Conservation (phyloP, 2,888 invertebrate species). For the Coremacera marginata region DNA sequence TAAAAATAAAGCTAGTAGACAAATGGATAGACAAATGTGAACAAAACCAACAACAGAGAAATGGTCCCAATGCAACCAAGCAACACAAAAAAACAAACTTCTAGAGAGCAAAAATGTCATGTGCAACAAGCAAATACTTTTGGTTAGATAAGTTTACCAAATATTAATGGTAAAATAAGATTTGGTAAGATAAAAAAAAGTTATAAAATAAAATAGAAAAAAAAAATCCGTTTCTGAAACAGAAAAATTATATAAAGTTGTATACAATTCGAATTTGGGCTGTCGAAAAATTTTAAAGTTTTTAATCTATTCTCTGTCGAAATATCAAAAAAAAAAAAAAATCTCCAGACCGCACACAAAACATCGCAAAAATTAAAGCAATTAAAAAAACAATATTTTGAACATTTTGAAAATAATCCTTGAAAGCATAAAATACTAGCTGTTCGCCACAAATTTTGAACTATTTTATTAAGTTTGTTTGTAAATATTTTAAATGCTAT, state of each 20-base stretch:
- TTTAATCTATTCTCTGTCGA: too few relatives aligned
- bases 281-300: too few relatives aligned
- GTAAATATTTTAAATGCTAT: conserved; percentile 25
- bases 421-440: conserved; percentile 24
- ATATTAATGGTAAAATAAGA: too few relatives aligned
- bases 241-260: too few relatives aligned
- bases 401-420: not conserved
- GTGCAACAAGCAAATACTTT: not conserved
- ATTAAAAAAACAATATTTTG: conserved; percentile 28
- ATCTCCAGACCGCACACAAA: not conserved
- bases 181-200: too few relatives aligned
- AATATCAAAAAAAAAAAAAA: too few relatives aligned
- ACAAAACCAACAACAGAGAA: not conserved
- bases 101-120: not conserved
- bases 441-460: conserved; percentile 11
- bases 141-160: too few relatives aligned
- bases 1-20: conserved; percentile 27
- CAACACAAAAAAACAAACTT: not conserved
- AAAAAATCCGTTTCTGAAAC: not conserved
- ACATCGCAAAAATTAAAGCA: conserved; percentile 7
- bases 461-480: not conserved
- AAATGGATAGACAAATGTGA: not conserved
- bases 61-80: not conserved
- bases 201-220: not conserved
- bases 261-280: too few relatives aligned